These are phyloP conservation scores for Schizotus pectinicornis DNA, from an alignment of 2,888 invertebrate species.

Conservation along the genomic window DNA sequence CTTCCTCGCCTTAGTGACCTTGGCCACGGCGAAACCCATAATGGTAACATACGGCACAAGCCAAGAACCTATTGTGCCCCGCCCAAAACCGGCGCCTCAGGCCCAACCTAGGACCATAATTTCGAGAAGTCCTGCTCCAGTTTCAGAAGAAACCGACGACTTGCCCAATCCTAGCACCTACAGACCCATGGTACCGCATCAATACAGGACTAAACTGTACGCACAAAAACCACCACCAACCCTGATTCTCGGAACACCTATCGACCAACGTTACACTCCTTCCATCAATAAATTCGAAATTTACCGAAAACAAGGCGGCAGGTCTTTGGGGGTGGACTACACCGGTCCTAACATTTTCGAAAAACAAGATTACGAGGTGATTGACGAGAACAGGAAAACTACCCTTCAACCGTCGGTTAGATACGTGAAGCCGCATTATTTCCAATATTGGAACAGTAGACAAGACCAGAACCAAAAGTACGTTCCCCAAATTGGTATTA, in stretches of 20 bases:
- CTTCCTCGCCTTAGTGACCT: constrained; percentile 42
- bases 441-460: constrained; percentile 9
- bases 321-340: constrained; percentile 50
- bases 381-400: constrained; percentile 38
- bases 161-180: constrained; percentile 53
- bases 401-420: constrained; percentile 39
- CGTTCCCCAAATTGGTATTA: constrained; percentile 56
- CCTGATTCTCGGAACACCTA: constrained; percentile 52
- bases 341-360: constrained; percentile 56
- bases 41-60: constrained; percentile 58
- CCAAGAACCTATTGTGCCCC: constrained; percentile 54
- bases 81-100: constrained; percentile 22
- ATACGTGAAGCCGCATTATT: constrained; percentile 40
- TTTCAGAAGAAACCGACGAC: constrained; percentile 52
- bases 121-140: constrained; percentile 50
- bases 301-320: constrained; percentile 42
- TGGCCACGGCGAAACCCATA: constrained; percentile 49
- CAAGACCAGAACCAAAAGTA: constrained; percentile 28
- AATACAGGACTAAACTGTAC: constrained; percentile 47
- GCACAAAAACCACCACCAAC: constrained; percentile 41
- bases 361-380: constrained; percentile 52
- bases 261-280: constrained; percentile 53
- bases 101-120: constrained; percentile 15
- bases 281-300: constrained; percentile 46
- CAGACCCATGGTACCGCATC: constrained; percentile 49